Base-by-base conservation (phyloP, 1,140 invertebrate genomes). In the Rhynchophorus ferrugineus region DNA sequence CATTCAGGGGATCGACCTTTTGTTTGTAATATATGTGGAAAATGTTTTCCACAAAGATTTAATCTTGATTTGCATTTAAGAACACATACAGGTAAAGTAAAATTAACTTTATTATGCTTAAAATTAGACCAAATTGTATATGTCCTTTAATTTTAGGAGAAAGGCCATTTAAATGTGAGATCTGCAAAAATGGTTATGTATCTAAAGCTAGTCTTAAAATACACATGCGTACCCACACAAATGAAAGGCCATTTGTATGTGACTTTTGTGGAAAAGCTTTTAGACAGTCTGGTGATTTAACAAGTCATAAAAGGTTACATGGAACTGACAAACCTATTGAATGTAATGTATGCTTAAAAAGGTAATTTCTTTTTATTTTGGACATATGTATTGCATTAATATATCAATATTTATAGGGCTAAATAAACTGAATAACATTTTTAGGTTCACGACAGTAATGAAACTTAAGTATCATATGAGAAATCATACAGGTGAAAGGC, bases 11-110 rank as follows among this genome's bases (percentile, higher is more conserved):
- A 71, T 44, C 69, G 75, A 47, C 75, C 74, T 0, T 73, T 73
- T 54, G 55, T 69, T 8, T 79, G 77, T 51, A 71, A 73, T 42
- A 68, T 74, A 2, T 79, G 77, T 50, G 73, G 69, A 11, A 75
- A 75, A 61, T 70, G 66, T 29, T 83, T 81, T 57, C 78, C 79
- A 29, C 77, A 79, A 36, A 78, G 79, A 57, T 78, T 77, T 36
- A 79, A 79, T 58, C 65, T 79, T 14, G 75, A 83, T 68, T 77
- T 84, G 50, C 82, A 85, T 68, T 78, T 82, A 69, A 68, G 82
- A 58, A 82, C 81, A 29, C 82, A 84, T 65, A 82, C 81, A 34
- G 80, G 81, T 54, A 77, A 78, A 6, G 11, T n/a, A n/a, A n/a
- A n/a, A n/a, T n/a, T n/a, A n/a, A n/a, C n/a, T n/a, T n/a, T n/a